Base-by-base conservation (phyloP, 1,140 invertebrate species). In the Paralvinella palmiformis region DNA sequence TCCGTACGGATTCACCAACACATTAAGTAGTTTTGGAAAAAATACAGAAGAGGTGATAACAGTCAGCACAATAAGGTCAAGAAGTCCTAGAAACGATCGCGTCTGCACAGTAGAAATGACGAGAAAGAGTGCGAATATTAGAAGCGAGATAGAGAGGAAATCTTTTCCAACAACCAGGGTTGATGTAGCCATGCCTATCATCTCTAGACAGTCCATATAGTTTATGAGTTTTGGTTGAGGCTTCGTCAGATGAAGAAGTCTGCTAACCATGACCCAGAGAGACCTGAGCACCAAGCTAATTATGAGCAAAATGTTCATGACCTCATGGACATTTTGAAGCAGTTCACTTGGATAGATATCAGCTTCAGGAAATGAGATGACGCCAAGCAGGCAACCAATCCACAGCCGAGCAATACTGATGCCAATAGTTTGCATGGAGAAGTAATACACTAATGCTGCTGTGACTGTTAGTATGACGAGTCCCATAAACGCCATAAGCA, bases 351-450 rank as follows among this genome's bases (percentile, higher is more conserved):
- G 71, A n/a, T n/a, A n/a, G 70, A 55, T 74, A 64, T 22, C 69
- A 69, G 15, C 69, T 62, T 27, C 66, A 50, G 2, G 66, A 65
- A 77, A 79, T 2, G 72, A 68, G 2, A 79, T 67, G 3, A 79
- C 71, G 22, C 77, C 77, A 4, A 77, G 64, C 20, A 78, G 65
- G 58, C 75, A 73, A 17, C 77, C 75, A 20, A 76, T 61, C 77
- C 77, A 79, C 2, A 79, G 63, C 41, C 77, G 73, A 35, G 73
- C 66, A 22, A 79, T 37, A 1, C 71, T 65, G 22, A 63, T 62
- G 22, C 76, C 75, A 20, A 75, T 44, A 4, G 63, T 32, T 10
- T 69, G 66, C 50, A 70, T 68, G 22, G 71, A 68, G 55, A 77
- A 77, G 63, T 77, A 76, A 61, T 74, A 76, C 41, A 67, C 69